Percentiles rank a stretch among this genome's conserved stretches.
These are phyloP conservation scores for Echinarachnius parma DNA, from an alignment of 53 echinoderm and acorn worm genomes.

Conservation along the genomic window DNA sequence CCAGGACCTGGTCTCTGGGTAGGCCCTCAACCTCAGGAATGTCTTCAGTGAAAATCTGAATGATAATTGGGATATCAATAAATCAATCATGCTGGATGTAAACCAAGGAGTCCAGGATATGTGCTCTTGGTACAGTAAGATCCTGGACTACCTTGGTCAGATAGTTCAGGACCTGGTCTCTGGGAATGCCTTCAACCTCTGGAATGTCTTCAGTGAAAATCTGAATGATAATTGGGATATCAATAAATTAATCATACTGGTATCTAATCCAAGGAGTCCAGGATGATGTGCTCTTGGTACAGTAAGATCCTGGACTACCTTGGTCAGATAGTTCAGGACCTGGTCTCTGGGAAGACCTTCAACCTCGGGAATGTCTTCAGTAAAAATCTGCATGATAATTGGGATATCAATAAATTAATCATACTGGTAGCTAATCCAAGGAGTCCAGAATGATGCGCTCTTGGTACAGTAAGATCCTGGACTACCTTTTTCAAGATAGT, in stretches of 20 bases:
- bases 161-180: slow-evolving; percentile 64
- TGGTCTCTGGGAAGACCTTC: slow-evolving; percentile 57
- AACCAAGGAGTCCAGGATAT: not conserved
- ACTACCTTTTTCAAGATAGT: too few relatives aligned
- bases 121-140: slow-evolving; percentile 48
- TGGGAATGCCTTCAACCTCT: slow-evolving; percentile 68
- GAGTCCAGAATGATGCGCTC: too few relatives aligned
- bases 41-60: slow-evolving; percentile 87
- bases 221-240: slow-evolving; percentile 71
- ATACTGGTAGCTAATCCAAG: too few relatives aligned
- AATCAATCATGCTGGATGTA: too few relatives aligned
- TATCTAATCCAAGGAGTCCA: slow-evolving; percentile 56
- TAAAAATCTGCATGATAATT: slow-evolving; percentile 58
- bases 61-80: not conserved
- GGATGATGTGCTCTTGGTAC: slow-evolving; percentile 84
- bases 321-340: slow-evolving; percentile 69
- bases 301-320: slow-evolving; percentile 56
- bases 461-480: too few relatives aligned
- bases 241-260: too few relatives aligned
- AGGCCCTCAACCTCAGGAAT: slow-evolving; percentile 81
- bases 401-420: too few relatives aligned
- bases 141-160: slow-evolving; percentile 50
- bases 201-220: slow-evolving; percentile 84
- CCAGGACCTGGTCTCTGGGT: slow-evolving; percentile 72
- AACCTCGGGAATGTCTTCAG: slow-evolving; percentile 83